These are phyloP conservation scores for Piliocolobus tephrosceles DNA, from an alignment of 2,113 vertebrate genomes.

Conservation along the genomic window DNA sequence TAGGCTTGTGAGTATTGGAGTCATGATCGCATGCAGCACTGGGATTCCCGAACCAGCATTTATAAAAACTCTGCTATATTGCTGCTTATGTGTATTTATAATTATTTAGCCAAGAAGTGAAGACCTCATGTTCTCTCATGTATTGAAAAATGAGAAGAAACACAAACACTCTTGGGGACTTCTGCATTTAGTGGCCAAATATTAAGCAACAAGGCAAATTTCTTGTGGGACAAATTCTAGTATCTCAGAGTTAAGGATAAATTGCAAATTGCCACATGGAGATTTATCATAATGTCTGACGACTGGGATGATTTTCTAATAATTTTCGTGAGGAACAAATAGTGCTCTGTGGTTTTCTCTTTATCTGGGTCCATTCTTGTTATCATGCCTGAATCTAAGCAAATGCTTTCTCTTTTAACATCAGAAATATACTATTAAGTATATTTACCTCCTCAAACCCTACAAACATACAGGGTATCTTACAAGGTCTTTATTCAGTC, in stretches of 20 bases:
- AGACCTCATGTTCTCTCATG: neutral
- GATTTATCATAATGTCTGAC: neutral
- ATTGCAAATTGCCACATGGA: conserved; percentile 16
- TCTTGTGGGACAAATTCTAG: conserved; percentile 24
- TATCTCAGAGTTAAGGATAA: conserved; percentile 9
- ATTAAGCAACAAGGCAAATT: conserved; percentile 1
- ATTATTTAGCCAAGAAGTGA: neutral
- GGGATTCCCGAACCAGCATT: neutral
- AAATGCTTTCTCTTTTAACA: neutral
- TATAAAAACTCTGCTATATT: neutral
- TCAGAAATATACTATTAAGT: neutral
- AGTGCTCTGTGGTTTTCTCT: neutral
- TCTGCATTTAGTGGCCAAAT: neutral
- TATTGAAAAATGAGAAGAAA: neutral
- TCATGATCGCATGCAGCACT: neutral
- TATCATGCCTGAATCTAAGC: neutral
- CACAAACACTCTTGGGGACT: neutral
- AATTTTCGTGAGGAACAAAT: neutral
- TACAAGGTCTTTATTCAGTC: neutral
- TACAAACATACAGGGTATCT: neutral
- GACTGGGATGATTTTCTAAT: neutral
- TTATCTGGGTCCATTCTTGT: neutral
- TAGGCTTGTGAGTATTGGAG: neutral
- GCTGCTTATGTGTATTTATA: neutral
- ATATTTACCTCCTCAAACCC: neutral